These are phyloP conservation scores for Trachelus stipa DNA, from an alignment of 2,888 invertebrate species.

Conservation along the genomic window DNA sequence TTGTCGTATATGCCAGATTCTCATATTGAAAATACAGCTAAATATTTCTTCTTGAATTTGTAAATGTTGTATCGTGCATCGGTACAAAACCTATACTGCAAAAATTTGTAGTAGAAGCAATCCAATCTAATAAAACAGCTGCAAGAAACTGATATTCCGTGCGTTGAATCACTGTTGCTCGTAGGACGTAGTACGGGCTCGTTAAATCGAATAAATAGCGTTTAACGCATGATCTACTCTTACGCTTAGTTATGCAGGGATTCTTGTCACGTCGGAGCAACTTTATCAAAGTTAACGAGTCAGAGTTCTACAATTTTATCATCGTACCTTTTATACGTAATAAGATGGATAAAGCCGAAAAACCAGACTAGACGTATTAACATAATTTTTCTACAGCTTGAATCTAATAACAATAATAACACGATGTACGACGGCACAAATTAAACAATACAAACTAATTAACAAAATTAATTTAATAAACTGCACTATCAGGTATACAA, in stretches of 20 bases:
- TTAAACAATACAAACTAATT: background rate
- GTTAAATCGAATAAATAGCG: background rate
- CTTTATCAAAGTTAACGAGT: background rate
- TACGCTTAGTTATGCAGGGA: background rate
- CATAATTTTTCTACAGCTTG: background rate
- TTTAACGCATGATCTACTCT: background rate
- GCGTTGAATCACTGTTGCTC: background rate
- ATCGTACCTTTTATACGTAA: background rate
- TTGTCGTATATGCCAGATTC: background rate
- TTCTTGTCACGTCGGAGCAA: background rate
- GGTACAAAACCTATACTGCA: background rate
- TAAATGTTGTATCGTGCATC: too few species aligned
- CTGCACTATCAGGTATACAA: background rate
- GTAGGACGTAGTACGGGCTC: background rate
- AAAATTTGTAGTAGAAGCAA: background rate
- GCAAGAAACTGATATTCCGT: background rate
- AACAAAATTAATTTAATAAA: background rate
- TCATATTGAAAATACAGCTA: background rate
- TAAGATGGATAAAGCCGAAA: background rate
- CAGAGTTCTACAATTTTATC: background rate
- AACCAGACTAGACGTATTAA: background rate
- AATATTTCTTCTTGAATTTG: background rate
- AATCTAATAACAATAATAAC: background rate
- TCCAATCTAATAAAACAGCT: background rate
- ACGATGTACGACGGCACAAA: background rate